Conservation (phyloP, 2,888 invertebrate genomes). For the Linyphia triangularis region DNA sequence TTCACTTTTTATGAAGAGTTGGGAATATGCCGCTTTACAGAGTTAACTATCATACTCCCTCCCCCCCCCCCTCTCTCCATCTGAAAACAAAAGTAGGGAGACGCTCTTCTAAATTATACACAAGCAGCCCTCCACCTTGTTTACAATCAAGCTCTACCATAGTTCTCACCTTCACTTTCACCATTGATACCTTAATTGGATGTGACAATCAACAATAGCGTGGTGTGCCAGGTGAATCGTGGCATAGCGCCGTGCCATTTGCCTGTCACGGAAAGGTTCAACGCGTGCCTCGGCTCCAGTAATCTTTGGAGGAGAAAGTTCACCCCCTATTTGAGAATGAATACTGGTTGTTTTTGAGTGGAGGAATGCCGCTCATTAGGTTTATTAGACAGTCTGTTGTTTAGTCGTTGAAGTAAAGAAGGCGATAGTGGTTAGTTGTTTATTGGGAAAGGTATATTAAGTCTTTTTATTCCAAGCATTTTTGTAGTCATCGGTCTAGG, state of each 20-base stretch:
- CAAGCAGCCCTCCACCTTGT: not conserved
- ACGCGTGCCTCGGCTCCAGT: not conserved
- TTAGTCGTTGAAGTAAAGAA: too few relatives aligned
- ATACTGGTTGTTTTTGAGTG: not conserved
- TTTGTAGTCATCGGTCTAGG: too few relatives aligned
- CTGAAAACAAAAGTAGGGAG: too few relatives aligned
- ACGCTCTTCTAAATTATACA: not conserved
- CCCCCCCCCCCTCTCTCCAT: too few relatives aligned
- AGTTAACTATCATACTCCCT: too few relatives aligned
- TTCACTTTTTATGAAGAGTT: too few relatives aligned
- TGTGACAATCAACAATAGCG: not conserved
- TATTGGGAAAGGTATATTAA: too few relatives aligned
- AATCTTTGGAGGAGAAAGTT: not conserved
- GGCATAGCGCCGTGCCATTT: not conserved
- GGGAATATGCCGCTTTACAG: too few relatives aligned
- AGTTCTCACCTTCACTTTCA: not conserved
- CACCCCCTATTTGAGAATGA: not conserved
- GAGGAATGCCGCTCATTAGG: too few relatives aligned
- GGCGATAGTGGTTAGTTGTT: too few relatives aligned
- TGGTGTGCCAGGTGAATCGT: not conserved
- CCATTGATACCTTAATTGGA: not conserved
- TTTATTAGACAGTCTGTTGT: not conserved
- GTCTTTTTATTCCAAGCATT: too few relatives aligned
- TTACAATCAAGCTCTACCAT: not conserved
- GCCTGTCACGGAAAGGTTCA: not conserved